phyloP scores from a whole-genome alignment of 2,888 invertebrate genomes.

The Meiosimyza platycephala region DNA sequence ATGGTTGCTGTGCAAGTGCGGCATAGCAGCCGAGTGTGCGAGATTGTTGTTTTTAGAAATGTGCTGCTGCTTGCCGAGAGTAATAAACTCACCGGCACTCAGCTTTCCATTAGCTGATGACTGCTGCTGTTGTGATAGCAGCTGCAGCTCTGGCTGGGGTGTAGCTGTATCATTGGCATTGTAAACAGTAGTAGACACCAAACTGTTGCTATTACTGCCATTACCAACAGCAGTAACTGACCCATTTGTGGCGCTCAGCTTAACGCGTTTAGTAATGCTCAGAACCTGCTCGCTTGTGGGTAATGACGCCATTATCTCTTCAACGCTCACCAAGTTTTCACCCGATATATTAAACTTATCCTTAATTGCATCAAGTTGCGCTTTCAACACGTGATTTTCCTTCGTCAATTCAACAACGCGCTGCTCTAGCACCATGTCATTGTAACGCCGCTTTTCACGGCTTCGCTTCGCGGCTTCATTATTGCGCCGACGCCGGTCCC shows the following conservation, averaged over 20 bases:
- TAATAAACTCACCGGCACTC: not conserved
- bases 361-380: constrained; percentile 91
- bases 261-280: constrained; percentile 80
- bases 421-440: constrained; percentile 96
- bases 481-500: constrained; percentile 95
- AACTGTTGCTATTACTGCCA: not conserved
- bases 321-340: constrained; percentile 86
- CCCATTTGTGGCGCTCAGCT: constrained; percentile 40
- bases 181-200: not conserved
- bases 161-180: not conserved
- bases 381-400: constrained; percentile 94
- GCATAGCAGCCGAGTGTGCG: not conserved
- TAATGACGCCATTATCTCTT: constrained; percentile 87
- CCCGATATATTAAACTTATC: constrained; percentile 93
- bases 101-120: not conserved
- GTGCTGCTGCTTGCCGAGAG: not conserved
- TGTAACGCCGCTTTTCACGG: constrained; percentile 94
- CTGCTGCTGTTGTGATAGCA: constrained; percentile 6
- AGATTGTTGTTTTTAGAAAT: not conserved
- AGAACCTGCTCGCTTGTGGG: constrained; percentile 88
- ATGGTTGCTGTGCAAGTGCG: not conserved
- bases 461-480: constrained; percentile 98
- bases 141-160: not conserved
- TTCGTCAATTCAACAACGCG: constrained; percentile 93
- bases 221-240: not conserved